A percentile compares a stretch with the other conserved stretches of the same genome.
phyloP scores from a whole-genome alignment of 2,888 invertebrate genomes.

The Sinohyriopsis cumingii region DNA sequence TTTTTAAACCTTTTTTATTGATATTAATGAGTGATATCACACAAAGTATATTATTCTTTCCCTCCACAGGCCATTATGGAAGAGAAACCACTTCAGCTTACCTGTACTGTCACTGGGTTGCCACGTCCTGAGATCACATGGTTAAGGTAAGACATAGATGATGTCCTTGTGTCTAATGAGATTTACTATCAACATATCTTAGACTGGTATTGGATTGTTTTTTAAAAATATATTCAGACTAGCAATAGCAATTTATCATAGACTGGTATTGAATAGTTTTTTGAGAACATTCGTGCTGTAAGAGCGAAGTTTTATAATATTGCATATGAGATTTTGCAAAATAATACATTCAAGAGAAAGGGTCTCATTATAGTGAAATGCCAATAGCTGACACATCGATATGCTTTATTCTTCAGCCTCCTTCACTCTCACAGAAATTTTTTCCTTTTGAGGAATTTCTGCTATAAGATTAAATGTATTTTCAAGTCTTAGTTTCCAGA shows the following conservation, averaged over 20 bases:
- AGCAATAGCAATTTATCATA: background rate
- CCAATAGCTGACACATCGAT: too few relatives aligned
- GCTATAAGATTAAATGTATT: too few relatives aligned
- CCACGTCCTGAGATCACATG: slow-evolving; percentile 92
- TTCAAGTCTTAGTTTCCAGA: too few relatives aligned
- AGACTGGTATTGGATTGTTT: background rate
- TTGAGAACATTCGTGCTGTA: background rate
- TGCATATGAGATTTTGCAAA: too few relatives aligned
- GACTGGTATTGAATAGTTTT: background rate
- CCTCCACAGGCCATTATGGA: slow-evolving; percentile 64
- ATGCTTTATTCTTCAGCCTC: too few relatives aligned
- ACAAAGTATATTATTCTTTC: background rate
- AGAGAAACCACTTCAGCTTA: slow-evolving; percentile 73
- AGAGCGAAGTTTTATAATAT: too few relatives aligned
- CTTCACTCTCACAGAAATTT: too few relatives aligned
- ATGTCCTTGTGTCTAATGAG: background rate
- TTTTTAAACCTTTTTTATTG: too few relatives aligned
- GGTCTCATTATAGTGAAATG: too few relatives aligned
- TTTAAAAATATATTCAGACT: slow-evolving; percentile 1
- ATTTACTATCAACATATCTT: background rate
- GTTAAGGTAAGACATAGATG: slow-evolving; percentile 83
- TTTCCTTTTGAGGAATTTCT: too few relatives aligned
- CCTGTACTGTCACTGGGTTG: slow-evolving; percentile 89
- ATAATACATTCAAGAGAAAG: too few relatives aligned
- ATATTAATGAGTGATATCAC: background rate